Evolutionary conservation across 2,797 vertebrate genomes (phyloP).

Genomic region (Pterois miles): DNA sequence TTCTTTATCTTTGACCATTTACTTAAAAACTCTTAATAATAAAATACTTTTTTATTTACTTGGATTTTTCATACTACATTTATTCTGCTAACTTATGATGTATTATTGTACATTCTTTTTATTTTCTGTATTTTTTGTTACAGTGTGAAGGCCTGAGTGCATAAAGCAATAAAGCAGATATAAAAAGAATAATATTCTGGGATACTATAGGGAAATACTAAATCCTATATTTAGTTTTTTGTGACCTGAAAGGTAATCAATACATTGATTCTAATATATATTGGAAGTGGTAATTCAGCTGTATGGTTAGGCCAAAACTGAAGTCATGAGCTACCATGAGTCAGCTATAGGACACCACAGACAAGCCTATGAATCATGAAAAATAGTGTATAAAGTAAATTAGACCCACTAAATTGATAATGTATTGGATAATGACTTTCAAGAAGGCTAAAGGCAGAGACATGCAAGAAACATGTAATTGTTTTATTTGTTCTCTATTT

Average conservation of each 20-base stretch:
- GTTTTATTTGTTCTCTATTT: conserved; percentile 47
- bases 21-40: background rate
- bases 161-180: background rate
- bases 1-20: background rate
- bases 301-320: background rate
- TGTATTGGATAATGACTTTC: background rate
- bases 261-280: background rate
- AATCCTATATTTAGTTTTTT: background rate
- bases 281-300: background rate
- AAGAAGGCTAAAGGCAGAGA: background rate
- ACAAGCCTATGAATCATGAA: background rate
- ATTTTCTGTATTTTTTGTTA: background rate
- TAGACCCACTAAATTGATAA: background rate
- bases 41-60: background rate
- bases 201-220: background rate
- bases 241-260: too few species aligned
- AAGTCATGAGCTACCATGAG: background rate
- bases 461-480: background rate
- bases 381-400: background rate
- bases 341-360: background rate
- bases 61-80: background rate
- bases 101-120: background rate
- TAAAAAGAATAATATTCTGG: background rate
- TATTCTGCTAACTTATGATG: background rate
- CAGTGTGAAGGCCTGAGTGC: background rate